A percentile compares a stretch with the other conserved stretches of the same genome.
Evolutionary conservation across 2,113 vertebrate genomes (phyloP).

Genomic region (Marmota monax): DNA sequence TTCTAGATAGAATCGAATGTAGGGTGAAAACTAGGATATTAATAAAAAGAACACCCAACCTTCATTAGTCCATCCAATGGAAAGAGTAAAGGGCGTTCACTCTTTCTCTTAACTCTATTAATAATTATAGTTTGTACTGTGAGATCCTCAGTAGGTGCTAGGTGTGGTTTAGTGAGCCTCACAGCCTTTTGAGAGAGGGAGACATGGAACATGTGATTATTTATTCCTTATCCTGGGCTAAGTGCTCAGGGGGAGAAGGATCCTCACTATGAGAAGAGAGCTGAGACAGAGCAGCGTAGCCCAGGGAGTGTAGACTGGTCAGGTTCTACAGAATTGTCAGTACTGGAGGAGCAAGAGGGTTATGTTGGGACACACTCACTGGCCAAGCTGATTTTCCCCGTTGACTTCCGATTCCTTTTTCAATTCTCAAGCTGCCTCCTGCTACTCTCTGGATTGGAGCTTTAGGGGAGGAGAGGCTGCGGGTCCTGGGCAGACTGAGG

Average conservation of each 20-base stretch:
- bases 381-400: neutral
- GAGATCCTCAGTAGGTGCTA: neutral
- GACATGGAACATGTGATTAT: neutral
- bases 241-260: neutral
- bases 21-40: neutral
- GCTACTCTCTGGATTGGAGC: too few species aligned
- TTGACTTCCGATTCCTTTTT: neutral
- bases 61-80: neutral
- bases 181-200: neutral
- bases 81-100: neutral
- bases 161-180: too few species aligned
- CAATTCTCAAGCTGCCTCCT: neutral
- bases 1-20: neutral
- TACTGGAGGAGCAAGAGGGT: neutral
- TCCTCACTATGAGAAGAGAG: neutral
- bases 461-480: neutral
- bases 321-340: neutral
- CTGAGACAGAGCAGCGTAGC: neutral
- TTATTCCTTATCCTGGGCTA: neutral
- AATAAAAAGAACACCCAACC: neutral
- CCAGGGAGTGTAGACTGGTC: neutral
- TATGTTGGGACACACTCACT: neutral
- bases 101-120: neutral
- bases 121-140: neutral
- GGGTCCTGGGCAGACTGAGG: neutral